A percentile compares a stretch with the other conserved stretches of the same genome.
Conservation (phyloP, 2,888 invertebrate species). For the Hemicrepidius hirtus region DNA sequence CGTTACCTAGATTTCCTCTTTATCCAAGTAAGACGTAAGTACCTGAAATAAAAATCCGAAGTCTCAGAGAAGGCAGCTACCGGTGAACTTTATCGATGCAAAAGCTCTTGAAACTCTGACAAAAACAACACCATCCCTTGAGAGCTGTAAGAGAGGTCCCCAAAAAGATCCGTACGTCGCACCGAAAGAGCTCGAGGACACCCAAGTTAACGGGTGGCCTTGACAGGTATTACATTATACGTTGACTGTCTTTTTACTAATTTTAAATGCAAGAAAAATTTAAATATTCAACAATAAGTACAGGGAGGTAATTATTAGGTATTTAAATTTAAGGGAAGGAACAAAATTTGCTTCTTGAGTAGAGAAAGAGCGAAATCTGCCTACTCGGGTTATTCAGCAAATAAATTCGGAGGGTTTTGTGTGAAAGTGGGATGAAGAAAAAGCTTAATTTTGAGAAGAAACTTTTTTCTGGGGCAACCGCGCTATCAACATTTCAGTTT, state of each 20-base stretch:
- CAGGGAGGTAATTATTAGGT: too few relatives aligned
- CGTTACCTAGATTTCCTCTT: slow-evolving; percentile 39
- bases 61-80: slow-evolving; percentile 53
- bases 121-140: slow-evolving; percentile 65
- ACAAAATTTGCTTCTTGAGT: neutral
- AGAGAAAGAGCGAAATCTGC: slow-evolving; percentile 11
- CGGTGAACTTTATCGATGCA: slow-evolving; percentile 62
- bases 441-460: slow-evolving; percentile 35
- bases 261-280: neutral
- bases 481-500: slow-evolving; percentile 38
- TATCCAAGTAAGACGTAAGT: slow-evolving; percentile 56
- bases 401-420: slow-evolving; percentile 16
- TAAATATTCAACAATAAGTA: too few relatives aligned
- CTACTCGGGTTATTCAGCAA: slow-evolving; percentile 5
- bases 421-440: slow-evolving; percentile 22
- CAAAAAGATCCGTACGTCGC: slow-evolving; percentile 55
- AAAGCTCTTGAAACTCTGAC: slow-evolving; percentile 63
- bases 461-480: slow-evolving; percentile 32
- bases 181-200: slow-evolving; percentile 31
- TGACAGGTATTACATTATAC: neutral
- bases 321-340: neutral
- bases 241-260: neutral
- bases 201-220: neutral
- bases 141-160: slow-evolving; percentile 60
- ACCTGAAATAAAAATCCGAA: slow-evolving; percentile 56